Evolutionary conservation across 2,888 invertebrate genomes (phyloP).

Genomic region (Dione vanillae): DNA sequence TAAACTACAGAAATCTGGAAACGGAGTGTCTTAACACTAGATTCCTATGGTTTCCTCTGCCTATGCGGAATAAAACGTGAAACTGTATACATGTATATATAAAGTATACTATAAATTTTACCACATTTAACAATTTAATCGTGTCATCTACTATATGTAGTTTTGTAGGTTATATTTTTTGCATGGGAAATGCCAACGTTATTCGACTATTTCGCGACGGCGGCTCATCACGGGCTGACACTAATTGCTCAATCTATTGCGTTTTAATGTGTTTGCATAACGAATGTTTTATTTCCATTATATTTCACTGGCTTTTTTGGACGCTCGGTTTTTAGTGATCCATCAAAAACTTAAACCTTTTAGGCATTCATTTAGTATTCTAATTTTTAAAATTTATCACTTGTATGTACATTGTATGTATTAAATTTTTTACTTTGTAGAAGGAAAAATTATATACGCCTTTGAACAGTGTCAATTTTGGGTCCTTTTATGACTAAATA

Average conservation of each 20-base stretch:
- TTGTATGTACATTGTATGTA: background rate
- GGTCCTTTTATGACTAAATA: too few species aligned
- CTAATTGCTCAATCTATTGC: slow-evolving; percentile 78
- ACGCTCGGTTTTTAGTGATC: slow-evolving; percentile 25
- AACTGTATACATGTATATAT: background rate
- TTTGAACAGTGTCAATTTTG: too few species aligned
- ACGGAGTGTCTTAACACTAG: too few species aligned
- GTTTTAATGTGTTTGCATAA: slow-evolving; percentile 70
- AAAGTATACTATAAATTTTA: background rate
- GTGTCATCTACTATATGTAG: background rate
- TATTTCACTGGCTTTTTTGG: slow-evolving; percentile 29
- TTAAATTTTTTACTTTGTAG: background rate
- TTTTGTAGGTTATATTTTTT: slow-evolving; percentile 40
- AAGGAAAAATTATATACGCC: too few species aligned
- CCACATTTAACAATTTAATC: background rate
- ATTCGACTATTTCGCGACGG: slow-evolving; percentile 47
- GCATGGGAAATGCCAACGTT: slow-evolving; percentile 50
- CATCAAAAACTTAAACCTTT: slow-evolving; percentile 23
- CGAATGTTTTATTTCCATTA: slow-evolving; percentile 54
- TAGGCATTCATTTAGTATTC: slow-evolving; percentile 16
- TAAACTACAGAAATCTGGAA: too few species aligned
- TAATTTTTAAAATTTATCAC: background rate
- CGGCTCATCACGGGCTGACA: slow-evolving; percentile 45
- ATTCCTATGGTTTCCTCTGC: background rate
- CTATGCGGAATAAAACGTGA: too few species aligned